Base-by-base conservation (phyloP, 2,113 vertebrate genomes). In the Lasiurus borealis region DNA sequence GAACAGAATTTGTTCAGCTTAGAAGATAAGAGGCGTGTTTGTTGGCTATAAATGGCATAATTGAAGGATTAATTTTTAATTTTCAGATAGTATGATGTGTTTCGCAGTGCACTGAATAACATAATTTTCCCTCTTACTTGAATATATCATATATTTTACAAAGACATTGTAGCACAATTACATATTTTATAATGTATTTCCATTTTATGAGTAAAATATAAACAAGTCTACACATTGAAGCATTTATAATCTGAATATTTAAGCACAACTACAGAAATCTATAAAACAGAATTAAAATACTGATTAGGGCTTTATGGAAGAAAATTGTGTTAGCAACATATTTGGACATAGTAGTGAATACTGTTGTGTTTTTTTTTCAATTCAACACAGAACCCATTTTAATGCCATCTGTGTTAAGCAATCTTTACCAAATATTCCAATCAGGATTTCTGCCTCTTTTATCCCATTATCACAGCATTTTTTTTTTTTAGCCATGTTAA, bases 1-100 rank as follows among this genome's bases (percentile, higher is more conserved):
- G 8, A 76, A 69, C 44, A 93, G 19, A 81, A 88, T 9, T n/a
- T 75, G 34, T 31, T 84, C 40, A 44, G 2, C 40, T 23, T 57
- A 57, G 3, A 27, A 36, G 11, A 54, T 44, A 54, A 76, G 8
- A 85, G 52, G 29, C 62, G 88, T 23, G 27, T 14, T 81, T 72
- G 52, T 73, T 88, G 31, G 9, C n/a, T 23, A 10, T 59, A 11
- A 73, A 73, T 31, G 6, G 3, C 44, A 75, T 75, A 72, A 93
- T 91, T 85, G 27, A n/a, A 88, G 34, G 54, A 44, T 93, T 73
- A 90, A 87, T 62, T 62, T 62, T 62, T 27, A 62, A 62, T 66
- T 88, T 88, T 95, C 66, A 15, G 72, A 80, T 75, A 84, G 0
- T 44, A 40, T n/a, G 9, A 78, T 52, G 18, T 59, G 13, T n/a